Conservation (phyloP, 2,113 vertebrate species). For the Cololabis saira region DNA sequence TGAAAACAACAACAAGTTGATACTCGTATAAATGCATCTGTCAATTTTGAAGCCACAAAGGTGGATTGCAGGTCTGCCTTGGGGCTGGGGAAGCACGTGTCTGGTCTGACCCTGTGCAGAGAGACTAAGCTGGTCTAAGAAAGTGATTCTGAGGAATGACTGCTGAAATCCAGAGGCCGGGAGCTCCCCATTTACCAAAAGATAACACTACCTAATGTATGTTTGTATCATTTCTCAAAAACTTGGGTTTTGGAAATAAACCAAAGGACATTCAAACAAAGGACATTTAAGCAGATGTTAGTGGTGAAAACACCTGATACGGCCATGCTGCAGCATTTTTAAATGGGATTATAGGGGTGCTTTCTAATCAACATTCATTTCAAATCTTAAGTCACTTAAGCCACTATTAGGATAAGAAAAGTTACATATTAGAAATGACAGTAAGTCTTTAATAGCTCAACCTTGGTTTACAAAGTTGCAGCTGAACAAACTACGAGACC, state of each 20-base stretch:
- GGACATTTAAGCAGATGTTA: no score
- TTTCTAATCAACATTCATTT: no score
- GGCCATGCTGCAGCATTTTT: no score
- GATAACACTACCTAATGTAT: conserved; percentile 2
- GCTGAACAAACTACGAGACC: no score
- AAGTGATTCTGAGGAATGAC: conserved; percentile 18
- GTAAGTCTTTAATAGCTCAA: no score
- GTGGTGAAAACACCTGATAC: no score
- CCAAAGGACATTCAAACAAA: no score
- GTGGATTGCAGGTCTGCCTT: conserved; percentile 27
- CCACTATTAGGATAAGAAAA: no score
- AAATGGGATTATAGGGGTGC: no score
- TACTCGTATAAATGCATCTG: conserved; percentile 60
- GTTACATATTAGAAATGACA: no score
- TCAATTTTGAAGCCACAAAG: conserved; percentile 39
- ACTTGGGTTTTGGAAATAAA: background rate
- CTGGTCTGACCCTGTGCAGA: conserved; percentile 38
- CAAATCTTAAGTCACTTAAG: no score
- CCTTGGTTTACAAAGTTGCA: no score
- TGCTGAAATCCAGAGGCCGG: conserved; percentile 7
- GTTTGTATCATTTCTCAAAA: background rate
- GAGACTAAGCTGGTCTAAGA: conserved; percentile 20
- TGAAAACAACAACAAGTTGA: conserved; percentile 43
- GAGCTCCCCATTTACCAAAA: conserved; percentile 16
- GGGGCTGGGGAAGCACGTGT: conserved; percentile 15